These are phyloP conservation scores for Pseudococcus viburni DNA, from an alignment of 2,888 invertebrate species.

Conservation along the genomic window DNA sequence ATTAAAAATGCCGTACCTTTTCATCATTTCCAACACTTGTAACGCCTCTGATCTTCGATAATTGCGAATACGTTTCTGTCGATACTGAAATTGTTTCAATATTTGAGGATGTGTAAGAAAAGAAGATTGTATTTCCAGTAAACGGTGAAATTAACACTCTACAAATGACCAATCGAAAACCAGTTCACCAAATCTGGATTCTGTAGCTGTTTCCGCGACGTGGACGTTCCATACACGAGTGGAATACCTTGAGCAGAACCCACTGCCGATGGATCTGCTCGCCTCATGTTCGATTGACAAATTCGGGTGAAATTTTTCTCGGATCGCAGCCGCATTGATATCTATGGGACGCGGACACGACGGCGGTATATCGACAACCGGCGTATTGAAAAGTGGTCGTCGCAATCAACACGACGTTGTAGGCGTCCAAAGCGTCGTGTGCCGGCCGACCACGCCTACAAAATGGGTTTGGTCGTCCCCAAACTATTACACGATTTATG, in stretches of 20 bases:
- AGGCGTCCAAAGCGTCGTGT: conserved; percentile 23
- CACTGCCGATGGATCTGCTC: not conserved
- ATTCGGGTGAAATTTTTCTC: not conserved
- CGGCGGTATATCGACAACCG: not conserved
- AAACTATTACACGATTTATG: conserved; percentile 37
- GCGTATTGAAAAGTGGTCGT: conserved; percentile 5
- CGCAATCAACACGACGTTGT: conserved; percentile 22
- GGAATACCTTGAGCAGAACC: not conserved
- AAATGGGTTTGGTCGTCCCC: conserved; percentile 47
- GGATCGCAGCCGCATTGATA: not conserved
- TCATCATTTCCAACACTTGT: no score
- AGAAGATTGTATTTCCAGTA: no score
- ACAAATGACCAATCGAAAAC: no score
- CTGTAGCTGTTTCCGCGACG: no score
- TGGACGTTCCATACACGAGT: not conserved
- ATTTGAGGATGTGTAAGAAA: no score
- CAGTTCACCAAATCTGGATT: not conserved
- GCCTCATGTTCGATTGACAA: not conserved
- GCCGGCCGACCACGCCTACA: conserved; percentile 17
- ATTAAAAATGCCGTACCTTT: no score
- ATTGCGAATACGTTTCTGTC: no score
- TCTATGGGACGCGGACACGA: not conserved
- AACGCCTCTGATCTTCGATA: no score
- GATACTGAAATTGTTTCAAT: no score
- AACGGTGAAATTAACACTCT: no score